phyloP scores from a whole-genome alignment of 2,113 vertebrate species.

The Tyto alba region DNA sequence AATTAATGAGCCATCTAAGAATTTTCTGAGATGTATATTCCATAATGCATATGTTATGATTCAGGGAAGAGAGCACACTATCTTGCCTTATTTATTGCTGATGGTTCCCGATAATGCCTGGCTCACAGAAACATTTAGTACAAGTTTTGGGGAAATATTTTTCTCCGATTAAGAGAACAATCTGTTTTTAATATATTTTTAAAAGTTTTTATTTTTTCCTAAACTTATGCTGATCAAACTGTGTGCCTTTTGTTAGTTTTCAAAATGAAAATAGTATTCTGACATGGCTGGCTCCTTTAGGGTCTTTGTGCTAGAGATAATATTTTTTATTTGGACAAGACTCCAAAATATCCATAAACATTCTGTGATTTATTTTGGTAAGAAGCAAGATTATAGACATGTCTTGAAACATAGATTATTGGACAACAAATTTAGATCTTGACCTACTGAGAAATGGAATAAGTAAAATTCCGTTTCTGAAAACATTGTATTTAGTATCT shows the following conservation, averaged over 20 bases:
- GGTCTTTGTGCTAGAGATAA: not conserved
- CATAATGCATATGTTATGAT: conserved; percentile 10
- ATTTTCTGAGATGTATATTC: conserved; percentile 30
- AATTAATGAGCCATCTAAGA: conserved; percentile 50
- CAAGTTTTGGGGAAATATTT: not conserved
- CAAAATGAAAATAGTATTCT: not conserved
- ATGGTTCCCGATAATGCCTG: not conserved
- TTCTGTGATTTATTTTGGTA: not conserved
- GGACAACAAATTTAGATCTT: not conserved
- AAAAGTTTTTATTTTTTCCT: not conserved
- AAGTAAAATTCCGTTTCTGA: not conserved
- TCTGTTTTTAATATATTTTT: not conserved
- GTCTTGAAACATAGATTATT: not conserved
- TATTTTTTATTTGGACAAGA: not conserved
- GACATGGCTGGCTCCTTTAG: not conserved
- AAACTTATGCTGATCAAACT: not conserved
- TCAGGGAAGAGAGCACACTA: not conserved
- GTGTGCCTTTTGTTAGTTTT: not conserved
- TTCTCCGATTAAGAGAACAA: not conserved
- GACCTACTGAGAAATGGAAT: not conserved
- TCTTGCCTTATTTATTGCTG: conserved; percentile 19
- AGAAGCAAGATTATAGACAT: not conserved
- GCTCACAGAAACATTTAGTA: not conserved
- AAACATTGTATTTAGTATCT: not conserved
- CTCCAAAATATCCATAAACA: not conserved